These are phyloP conservation scores for Cossypha polioptera DNA, from an alignment of 2,797 vertebrate species.

Conservation along the genomic window DNA sequence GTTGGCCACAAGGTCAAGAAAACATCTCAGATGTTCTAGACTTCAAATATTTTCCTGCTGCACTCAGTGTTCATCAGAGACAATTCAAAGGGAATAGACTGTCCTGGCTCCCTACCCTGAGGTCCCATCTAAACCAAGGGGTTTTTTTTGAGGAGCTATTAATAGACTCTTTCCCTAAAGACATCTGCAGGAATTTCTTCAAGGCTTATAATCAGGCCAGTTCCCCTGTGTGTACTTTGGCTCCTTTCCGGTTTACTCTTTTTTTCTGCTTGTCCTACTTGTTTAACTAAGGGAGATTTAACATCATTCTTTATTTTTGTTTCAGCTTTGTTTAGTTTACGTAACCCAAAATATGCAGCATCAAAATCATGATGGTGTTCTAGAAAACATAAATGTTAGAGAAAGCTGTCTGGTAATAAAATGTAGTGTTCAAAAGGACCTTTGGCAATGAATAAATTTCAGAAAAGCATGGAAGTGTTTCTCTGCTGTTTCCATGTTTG, in stretches of 20 bases:
- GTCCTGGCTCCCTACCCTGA: neutral
- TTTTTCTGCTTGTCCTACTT: slow-evolving; percentile 27
- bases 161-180: slow-evolving; percentile 12
- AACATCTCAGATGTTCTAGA: neutral
- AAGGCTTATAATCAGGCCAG: slow-evolving; percentile 34
- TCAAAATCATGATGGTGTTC: slow-evolving; percentile 41
- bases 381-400: slow-evolving; percentile 47
- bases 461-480: slow-evolving; percentile 8
- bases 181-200: slow-evolving; percentile 36
- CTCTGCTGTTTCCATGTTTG: neutral
- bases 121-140: neutral
- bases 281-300: slow-evolving; percentile 6
- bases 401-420: slow-evolving; percentile 22
- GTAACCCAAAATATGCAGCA: slow-evolving; percentile 43
- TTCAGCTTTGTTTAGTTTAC: slow-evolving; percentile 65
- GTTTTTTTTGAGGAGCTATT: neutral
- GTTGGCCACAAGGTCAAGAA: neutral
- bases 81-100: neutral
- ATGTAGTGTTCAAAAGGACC: neutral
- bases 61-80: neutral
- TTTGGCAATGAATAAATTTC: slow-evolving; percentile 20
- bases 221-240: slow-evolving; percentile 33
- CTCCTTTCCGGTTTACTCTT: slow-evolving; percentile 9
- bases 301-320: slow-evolving; percentile 50
- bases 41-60: neutral